Conservation (phyloP, 2,888 invertebrate genomes). For the Aphidius colemani region DNA sequence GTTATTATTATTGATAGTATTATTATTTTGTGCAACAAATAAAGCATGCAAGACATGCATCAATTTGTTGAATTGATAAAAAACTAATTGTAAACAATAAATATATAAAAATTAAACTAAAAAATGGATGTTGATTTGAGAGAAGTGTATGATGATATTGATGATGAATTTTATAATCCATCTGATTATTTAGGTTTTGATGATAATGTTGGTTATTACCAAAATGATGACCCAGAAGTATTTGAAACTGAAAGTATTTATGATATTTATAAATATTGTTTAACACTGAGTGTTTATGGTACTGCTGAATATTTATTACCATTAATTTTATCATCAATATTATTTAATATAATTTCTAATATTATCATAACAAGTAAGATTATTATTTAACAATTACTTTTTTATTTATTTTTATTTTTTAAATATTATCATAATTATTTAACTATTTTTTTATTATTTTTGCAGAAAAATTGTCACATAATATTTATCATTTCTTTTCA, state of each 20-base stretch:
- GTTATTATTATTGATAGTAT: too few species aligned
- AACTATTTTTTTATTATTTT: slow-evolving; percentile 15
- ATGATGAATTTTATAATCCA: too few species aligned
- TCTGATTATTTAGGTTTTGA: slow-evolving; percentile 30
- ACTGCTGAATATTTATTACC: slow-evolving; percentile 50
- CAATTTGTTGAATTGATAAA: too few species aligned
- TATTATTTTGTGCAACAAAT: too few species aligned
- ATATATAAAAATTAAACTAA: too few species aligned
- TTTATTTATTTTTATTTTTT: slow-evolving; percentile 3
- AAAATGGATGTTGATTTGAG: too few species aligned
- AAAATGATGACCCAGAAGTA: slow-evolving; percentile 52
- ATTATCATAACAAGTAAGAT: slow-evolving; percentile 40
- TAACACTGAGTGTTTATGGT: slow-evolving; percentile 48
- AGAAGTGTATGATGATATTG: too few species aligned
- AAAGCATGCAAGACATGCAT: too few species aligned
- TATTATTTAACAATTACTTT: neutral
- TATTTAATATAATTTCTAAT: slow-evolving; percentile 47
- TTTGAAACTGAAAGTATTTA: slow-evolving; percentile 42
- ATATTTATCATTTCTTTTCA: slow-evolving; percentile 44
- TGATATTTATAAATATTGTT: slow-evolving; percentile 51
- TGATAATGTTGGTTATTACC: slow-evolving; percentile 1
- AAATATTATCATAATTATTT: slow-evolving; percentile 3
- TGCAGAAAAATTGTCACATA: slow-evolving; percentile 41
- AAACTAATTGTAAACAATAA: too few species aligned
- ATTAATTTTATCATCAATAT: slow-evolving; percentile 43